Conservation (phyloP, 2,888 invertebrate species). For the Hypselothyrea guttata region DNA sequence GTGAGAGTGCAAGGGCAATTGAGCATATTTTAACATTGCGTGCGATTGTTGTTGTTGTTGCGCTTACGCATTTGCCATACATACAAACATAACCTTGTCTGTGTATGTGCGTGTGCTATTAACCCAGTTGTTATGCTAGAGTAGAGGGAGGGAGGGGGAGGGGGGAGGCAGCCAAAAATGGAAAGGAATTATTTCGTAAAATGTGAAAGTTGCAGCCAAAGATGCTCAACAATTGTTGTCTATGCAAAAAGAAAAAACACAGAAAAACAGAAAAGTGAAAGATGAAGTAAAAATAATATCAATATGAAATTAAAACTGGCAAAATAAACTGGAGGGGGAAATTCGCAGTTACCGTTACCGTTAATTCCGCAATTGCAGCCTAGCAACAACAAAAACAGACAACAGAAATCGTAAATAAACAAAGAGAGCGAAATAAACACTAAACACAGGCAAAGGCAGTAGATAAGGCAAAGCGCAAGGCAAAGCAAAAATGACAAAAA, state of each 20-base stretch:
- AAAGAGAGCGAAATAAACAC: constrained; percentile 13
- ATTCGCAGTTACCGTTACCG: constrained; percentile 27
- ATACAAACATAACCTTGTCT: background rate
- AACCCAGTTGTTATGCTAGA: constrained; percentile 26
- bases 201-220: constrained; percentile 42
- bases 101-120: constrained; percentile 33
- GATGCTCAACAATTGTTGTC: constrained; percentile 37
- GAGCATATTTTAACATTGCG: constrained; percentile 25
- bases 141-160: background rate
- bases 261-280: constrained; percentile 52
- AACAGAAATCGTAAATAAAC: constrained; percentile 24
- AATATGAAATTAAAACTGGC: constrained; percentile 14
- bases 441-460: background rate
- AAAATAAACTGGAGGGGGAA: constrained; percentile 4
- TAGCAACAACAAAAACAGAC: constrained; percentile 29
- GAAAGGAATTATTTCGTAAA: constrained; percentile 55
- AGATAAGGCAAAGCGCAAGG: background rate
- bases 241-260: constrained; percentile 47
- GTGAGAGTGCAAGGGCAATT: constrained; percentile 23
- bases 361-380: constrained; percentile 3
- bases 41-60: constrained; percentile 11
- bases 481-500: constrained; percentile 4
- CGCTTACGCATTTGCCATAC: constrained; percentile 19
- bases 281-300: constrained; percentile 24
- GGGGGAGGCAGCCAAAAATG: constrained; percentile 35